Conservation (phyloP, 2,797 vertebrate species). For the Erethizon dorsatum region DNA sequence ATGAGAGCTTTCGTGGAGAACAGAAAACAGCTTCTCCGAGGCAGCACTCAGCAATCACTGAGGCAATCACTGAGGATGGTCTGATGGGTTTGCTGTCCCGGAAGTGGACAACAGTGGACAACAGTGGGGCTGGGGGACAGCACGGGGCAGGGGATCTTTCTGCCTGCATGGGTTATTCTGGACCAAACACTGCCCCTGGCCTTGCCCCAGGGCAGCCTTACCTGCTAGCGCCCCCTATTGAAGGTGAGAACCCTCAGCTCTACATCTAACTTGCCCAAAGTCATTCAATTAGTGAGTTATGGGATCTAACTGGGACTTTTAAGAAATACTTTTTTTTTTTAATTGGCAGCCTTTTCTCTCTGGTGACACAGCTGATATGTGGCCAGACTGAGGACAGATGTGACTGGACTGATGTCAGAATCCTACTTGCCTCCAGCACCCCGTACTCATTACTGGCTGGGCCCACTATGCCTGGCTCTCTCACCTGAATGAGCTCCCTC, state of each 20-base stretch:
- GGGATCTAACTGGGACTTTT: not conserved
- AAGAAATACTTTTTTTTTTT: not conserved
- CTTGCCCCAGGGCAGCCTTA: too few species aligned
- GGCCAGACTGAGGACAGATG: not conserved
- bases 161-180: not conserved
- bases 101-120: not conserved
- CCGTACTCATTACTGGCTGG: not conserved
- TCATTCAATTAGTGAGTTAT: not conserved
- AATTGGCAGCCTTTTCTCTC: not conserved
- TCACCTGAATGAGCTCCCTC: not conserved
- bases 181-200: not conserved
- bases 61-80: not conserved
- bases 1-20: not conserved
- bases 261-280: not conserved
- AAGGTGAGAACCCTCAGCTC: not conserved
- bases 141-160: not conserved
- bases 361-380: not conserved
- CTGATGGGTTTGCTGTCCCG: not conserved
- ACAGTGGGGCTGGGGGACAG: accelerated
- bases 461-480: not conserved
- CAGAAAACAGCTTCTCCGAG: not conserved
- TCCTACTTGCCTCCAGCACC: not conserved
- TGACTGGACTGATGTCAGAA: not conserved
- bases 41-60: not conserved
- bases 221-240: not conserved